Percentiles rank a stretch among this genome's conserved stretches.
Conservation (phyloP, 2,888 invertebrate genomes). For the Agrypnus murinus region DNA sequence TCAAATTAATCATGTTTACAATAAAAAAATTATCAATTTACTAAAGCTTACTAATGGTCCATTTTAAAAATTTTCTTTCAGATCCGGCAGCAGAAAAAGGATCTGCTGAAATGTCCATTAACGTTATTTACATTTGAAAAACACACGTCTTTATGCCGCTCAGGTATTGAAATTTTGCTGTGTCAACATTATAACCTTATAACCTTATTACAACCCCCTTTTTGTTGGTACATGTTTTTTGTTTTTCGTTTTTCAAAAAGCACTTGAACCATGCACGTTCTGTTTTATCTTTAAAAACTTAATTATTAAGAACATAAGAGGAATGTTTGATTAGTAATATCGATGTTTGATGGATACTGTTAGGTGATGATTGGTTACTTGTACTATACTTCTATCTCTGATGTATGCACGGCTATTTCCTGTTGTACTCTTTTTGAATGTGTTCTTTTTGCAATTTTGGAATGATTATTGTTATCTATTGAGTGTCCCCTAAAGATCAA, state of each 20-base stretch:
- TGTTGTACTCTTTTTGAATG: too few relatives aligned
- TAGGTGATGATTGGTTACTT: too few relatives aligned
- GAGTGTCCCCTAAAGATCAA: too few relatives aligned
- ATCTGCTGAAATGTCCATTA: slow-evolving; percentile 36
- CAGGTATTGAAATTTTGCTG: slow-evolving; percentile 49
- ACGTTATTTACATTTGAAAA: slow-evolving; percentile 35
- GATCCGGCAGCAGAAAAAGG: slow-evolving; percentile 21
- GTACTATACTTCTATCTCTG: neutral
- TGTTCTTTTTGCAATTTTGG: too few relatives aligned
- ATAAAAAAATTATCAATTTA: too few relatives aligned
- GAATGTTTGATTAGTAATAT: slow-evolving; percentile 2
- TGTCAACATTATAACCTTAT: neutral
- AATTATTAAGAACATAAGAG: too few relatives aligned
- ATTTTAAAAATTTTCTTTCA: slow-evolving; percentile 39
- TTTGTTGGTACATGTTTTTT: slow-evolving; percentile 27
- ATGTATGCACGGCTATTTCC: slow-evolving; percentile 14
- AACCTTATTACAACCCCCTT: too few relatives aligned
- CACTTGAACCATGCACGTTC: slow-evolving; percentile 24
- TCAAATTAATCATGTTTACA: too few relatives aligned
- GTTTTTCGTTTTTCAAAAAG: slow-evolving; percentile 11
- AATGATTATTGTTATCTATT: too few relatives aligned
- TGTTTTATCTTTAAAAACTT: slow-evolving; percentile 4
- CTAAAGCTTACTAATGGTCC: slow-evolving; percentile 8
- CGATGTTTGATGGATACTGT: neutral
- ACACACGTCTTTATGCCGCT: slow-evolving; percentile 45